Conservation (phyloP, 2,113 vertebrate species). For the Sardina pilchardus region DNA sequence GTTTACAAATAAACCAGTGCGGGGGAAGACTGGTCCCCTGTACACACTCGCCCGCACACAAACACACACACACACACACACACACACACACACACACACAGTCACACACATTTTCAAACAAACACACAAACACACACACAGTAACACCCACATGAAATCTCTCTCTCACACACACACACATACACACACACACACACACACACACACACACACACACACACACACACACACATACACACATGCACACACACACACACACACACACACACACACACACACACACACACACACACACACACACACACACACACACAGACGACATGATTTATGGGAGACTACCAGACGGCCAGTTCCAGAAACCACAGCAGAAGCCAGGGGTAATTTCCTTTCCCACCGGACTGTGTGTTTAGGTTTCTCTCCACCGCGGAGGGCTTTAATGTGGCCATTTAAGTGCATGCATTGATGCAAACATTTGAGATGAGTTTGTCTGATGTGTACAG, state of each 20-base stretch:
- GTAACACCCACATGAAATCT: no score
- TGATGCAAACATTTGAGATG: neutral
- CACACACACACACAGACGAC: neutral
- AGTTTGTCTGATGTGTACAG: neutral
- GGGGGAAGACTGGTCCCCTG: neutral
- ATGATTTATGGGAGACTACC: neutral
- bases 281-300: neutral
- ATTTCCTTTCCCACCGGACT: neutral
- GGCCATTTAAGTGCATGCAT: neutral
- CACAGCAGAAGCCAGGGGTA: neutral
- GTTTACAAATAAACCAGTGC: constrained; percentile 23
- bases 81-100: neutral
- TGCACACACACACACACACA: neutral
- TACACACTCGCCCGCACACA: neutral
- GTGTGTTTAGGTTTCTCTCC: neutral
- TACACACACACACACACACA: neutral
- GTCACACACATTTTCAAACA: neutral
- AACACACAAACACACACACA: no score
- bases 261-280: neutral
- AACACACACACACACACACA: neutral
- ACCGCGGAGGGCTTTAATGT: neutral
- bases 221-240: neutral
- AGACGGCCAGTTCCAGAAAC: neutral
- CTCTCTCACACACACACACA: no score
- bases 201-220: constrained; percentile 12